These are phyloP conservation scores for Acanthosoma haemorrhoidale DNA, from an alignment of 2,888 invertebrate species.

Conservation along the genomic window DNA sequence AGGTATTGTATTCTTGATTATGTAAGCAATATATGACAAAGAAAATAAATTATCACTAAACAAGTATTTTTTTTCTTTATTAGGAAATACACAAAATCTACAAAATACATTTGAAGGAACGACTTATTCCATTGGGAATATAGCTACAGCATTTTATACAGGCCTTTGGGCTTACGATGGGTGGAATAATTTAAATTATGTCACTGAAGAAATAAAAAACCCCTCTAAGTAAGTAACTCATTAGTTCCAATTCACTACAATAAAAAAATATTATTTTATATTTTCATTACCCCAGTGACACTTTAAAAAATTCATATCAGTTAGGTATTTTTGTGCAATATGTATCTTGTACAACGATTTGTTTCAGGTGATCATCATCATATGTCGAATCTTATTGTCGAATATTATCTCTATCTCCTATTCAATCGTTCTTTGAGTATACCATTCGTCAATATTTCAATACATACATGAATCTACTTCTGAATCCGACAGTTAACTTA, in stretches of 20 bases:
- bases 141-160: constrained; percentile 91
- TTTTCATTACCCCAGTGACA: neutral
- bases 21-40: neutral
- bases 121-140: constrained; percentile 69
- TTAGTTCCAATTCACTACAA: neutral
- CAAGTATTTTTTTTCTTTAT: constrained; percentile 10
- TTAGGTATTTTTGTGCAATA: constrained; percentile 17
- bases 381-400: neutral
- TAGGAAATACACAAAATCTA: constrained; percentile 84
- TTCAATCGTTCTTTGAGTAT: neutral
- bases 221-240: constrained; percentile 69
- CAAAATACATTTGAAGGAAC: constrained; percentile 72
- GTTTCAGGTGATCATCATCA: constrained; percentile 26
- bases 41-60: neutral
- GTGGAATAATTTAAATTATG: constrained; percentile 99
- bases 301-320: neutral
- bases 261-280: neutral
- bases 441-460: neutral
- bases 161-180: constrained; percentile 95
- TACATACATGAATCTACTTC: neutral
- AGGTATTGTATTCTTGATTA: constrained; percentile 54
- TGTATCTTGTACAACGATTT: constrained; percentile 26
- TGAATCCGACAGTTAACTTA: neutral
- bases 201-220: constrained; percentile 97
- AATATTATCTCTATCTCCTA: neutral